These are phyloP conservation scores for Alfaro cultratus DNA, from an alignment of 2,797 vertebrate genomes.

Conservation along the genomic window DNA sequence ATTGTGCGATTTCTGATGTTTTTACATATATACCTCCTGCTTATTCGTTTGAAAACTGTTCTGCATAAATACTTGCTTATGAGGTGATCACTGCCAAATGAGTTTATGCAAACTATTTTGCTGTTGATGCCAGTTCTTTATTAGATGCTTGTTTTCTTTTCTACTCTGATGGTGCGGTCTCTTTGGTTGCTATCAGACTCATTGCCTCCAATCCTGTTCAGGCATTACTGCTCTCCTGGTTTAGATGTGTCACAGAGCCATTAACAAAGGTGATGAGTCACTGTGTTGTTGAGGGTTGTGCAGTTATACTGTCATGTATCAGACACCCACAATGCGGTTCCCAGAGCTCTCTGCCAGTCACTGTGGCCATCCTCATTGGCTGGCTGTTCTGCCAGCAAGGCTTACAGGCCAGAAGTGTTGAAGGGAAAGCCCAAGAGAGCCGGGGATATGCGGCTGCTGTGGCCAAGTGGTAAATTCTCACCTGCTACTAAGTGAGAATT, in stretches of 20 bases:
- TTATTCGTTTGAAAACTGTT: not conserved
- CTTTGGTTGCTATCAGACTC: slow-evolving; percentile 41
- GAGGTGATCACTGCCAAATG: slow-evolving; percentile 2
- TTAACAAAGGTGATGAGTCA: slow-evolving; percentile 76
- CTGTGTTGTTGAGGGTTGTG: slow-evolving; percentile 73
- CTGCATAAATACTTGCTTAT: not conserved
- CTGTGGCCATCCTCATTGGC: slow-evolving; percentile 71
- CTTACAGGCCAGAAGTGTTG: slow-evolving; percentile 75
- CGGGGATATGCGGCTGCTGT: slow-evolving; percentile 66
- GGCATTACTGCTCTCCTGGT: slow-evolving; percentile 63
- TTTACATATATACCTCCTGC: not conserved
- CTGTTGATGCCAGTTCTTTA: slow-evolving; percentile 9
- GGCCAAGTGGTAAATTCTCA: slow-evolving; percentile 79
- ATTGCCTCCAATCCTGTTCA: slow-evolving; percentile 49
- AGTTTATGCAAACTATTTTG: not conserved
- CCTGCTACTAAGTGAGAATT: slow-evolving; percentile 81
- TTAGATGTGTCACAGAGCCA: slow-evolving; percentile 69
- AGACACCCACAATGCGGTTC: slow-evolving; percentile 75
- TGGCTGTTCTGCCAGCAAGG: slow-evolving; percentile 66
- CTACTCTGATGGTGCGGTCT: slow-evolving; percentile 30
- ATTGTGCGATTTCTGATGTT: not conserved
- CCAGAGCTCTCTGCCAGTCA: slow-evolving; percentile 76
- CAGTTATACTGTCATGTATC: slow-evolving; percentile 72
- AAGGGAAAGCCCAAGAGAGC: slow-evolving; percentile 73
- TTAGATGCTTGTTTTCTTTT: slow-evolving; percentile 20